Evolutionary conservation across 2,113 vertebrate genomes (phyloP).

Genomic region (Epinephelus cyanopodus): DNA sequence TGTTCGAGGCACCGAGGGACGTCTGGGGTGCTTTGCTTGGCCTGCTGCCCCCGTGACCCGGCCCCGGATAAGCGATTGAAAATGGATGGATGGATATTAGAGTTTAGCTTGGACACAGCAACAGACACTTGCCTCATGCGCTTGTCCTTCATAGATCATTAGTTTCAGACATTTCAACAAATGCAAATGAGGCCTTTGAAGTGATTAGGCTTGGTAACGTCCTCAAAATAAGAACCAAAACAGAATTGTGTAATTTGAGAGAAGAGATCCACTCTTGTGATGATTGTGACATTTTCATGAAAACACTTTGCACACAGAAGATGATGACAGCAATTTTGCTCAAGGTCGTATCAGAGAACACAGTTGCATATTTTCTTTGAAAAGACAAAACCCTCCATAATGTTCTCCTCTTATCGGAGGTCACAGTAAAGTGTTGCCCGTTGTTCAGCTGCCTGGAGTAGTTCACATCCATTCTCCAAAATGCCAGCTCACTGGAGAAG

Average conservation of each 20-base stretch:
- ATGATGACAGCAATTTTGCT: not conserved
- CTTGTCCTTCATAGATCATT: not conserved
- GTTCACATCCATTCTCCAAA: conserved; percentile 1
- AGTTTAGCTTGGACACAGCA: not conserved
- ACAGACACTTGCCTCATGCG: not conserved
- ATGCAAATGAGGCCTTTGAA: conserved; percentile 18
- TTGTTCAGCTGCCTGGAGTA: not conserved
- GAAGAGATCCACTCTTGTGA: not conserved
- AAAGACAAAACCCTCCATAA: not conserved
- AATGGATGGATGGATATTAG: too few species aligned
- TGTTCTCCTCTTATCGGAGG: not conserved
- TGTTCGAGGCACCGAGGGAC: too few species aligned
- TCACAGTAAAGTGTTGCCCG: not conserved
- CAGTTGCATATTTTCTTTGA: not conserved
- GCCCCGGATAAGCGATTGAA: too few species aligned
- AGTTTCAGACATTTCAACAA: conserved; percentile 11
- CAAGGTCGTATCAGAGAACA: not conserved
- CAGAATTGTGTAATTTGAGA: not conserved
- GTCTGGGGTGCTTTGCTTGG: too few species aligned
- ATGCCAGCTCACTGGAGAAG: not conserved
- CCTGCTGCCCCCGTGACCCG: too few species aligned
- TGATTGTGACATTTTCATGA: conserved; percentile 14
- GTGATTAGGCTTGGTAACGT: not conserved
- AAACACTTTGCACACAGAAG: not conserved
- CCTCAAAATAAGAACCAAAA: conserved; percentile 4